Conservation (phyloP, 2,113 vertebrate genomes). For the Otocyon megalotis region DNA sequence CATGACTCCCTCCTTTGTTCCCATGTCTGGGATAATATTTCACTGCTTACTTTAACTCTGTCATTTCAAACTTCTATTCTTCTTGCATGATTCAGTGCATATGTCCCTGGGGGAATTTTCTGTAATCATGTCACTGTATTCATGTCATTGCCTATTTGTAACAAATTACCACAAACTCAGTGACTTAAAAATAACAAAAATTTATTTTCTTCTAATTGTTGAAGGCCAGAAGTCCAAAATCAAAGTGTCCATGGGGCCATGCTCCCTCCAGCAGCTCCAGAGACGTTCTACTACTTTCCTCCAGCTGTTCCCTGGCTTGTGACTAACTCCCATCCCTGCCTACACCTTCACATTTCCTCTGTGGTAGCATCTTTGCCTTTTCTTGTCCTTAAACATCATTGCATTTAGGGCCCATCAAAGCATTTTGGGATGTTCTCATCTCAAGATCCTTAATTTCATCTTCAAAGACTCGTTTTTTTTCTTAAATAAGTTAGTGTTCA, state of each 20-base stretch:
- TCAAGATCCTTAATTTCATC: neutral
- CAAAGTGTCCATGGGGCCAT: neutral
- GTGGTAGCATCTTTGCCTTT: neutral
- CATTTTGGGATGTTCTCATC: neutral
- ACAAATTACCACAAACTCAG: neutral
- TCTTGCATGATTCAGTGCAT: neutral
- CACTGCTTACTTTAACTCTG: neutral
- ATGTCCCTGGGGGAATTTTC: neutral
- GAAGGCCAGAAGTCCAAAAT: neutral
- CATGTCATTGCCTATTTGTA: neutral
- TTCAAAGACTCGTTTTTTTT: neutral
- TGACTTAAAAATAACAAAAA: neutral
- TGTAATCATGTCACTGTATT: neutral
- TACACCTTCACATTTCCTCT: neutral
- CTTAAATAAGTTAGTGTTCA: neutral
- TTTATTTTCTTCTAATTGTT: neutral
- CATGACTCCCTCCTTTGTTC: neutral
- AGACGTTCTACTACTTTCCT: neutral
- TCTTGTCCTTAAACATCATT: neutral
- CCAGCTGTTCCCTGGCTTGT: neutral
- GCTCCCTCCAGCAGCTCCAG: neutral
- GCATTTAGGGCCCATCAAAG: neutral
- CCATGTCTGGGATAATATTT: neutral
- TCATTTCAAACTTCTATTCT: neutral
- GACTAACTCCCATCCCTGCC: neutral